A percentile compares a stretch with the other conserved stretches of the same genome.
Conservation (phyloP, 2,888 invertebrate genomes). For the Tryphoninae sp. region DNA sequence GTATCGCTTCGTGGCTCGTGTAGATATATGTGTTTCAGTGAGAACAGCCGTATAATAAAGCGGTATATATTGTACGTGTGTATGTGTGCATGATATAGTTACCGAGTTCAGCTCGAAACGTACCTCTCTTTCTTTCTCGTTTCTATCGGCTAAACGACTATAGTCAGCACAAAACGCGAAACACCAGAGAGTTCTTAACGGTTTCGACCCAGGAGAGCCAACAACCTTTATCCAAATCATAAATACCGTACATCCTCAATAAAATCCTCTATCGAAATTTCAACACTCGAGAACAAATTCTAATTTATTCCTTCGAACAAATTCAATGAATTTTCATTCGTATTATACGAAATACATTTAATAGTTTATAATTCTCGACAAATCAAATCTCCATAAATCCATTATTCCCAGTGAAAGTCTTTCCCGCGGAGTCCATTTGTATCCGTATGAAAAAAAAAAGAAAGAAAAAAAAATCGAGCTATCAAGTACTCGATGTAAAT, state of each 20-base stretch:
- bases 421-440: background rate
- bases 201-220: background rate
- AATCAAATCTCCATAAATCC: too few species aligned
- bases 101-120: conserved; percentile 10
- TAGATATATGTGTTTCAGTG: conserved; percentile 19
- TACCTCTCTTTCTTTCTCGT: background rate
- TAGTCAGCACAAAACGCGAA: conserved; percentile 19
- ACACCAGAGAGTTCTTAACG: conserved; percentile 1
- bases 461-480: background rate
- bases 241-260: too few species aligned
- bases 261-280: too few species aligned
- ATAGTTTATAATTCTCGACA: too few species aligned
- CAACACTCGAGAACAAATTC: too few species aligned
- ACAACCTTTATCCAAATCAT: background rate
- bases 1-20: conserved; percentile 67
- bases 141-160: background rate
- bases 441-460: background rate
- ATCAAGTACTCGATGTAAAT: background rate
- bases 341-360: too few species aligned
- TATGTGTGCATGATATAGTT: background rate
- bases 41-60: conserved; percentile 34
- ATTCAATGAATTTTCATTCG: background rate
- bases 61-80: conserved; percentile 8
- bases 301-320: too few species aligned
- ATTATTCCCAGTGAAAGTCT: too few species aligned